Evolutionary conservation across 2,888 invertebrate genomes (phyloP).

Genomic region (Drosophila borborema): DNA sequence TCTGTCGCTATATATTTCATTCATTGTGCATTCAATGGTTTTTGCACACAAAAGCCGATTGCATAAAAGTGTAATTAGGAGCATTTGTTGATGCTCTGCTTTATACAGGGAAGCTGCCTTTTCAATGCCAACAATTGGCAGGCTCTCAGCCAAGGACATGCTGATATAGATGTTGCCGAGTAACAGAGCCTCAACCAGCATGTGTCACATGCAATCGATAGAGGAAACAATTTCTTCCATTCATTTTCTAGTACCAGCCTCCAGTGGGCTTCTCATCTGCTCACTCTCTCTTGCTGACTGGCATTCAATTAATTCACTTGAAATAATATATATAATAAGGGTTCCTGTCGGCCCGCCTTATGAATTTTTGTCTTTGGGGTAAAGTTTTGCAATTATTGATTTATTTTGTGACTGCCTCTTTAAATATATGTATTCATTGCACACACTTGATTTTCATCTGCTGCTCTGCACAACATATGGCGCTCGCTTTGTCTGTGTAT

Average conservation of each 20-base stretch:
- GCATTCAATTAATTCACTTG: constrained; percentile 68
- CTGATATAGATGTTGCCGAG: constrained; percentile 7
- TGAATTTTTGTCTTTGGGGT: constrained; percentile 14
- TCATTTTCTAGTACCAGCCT: constrained; percentile 24
- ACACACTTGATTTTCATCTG: constrained; percentile 69
- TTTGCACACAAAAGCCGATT: constrained; percentile 23
- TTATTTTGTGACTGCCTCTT: constrained; percentile 35
- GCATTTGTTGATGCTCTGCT: constrained; percentile 31
- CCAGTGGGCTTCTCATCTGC: not conserved
- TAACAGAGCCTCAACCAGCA: constrained; percentile 19
- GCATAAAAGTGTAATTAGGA: constrained; percentile 54
- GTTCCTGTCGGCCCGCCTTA: constrained; percentile 27
- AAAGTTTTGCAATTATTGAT: constrained; percentile 64
- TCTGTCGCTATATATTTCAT: constrained; percentile 1
- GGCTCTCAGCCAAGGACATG: constrained; percentile 43
- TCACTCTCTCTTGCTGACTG: constrained; percentile 24
- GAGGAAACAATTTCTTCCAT: constrained; percentile 10
- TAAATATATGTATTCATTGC: constrained; percentile 55
- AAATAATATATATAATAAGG: constrained; percentile 44
- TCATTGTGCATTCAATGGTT: constrained; percentile 26
- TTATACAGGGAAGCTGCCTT: constrained; percentile 28
- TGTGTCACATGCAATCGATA: constrained; percentile 39
- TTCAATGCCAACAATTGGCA: constrained; percentile 48
- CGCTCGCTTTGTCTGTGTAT: constrained; percentile 5
- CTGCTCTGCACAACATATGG: constrained; percentile 38